phyloP scores from a whole-genome alignment of 2,113 vertebrate species.

The Globicephala melas region DNA sequence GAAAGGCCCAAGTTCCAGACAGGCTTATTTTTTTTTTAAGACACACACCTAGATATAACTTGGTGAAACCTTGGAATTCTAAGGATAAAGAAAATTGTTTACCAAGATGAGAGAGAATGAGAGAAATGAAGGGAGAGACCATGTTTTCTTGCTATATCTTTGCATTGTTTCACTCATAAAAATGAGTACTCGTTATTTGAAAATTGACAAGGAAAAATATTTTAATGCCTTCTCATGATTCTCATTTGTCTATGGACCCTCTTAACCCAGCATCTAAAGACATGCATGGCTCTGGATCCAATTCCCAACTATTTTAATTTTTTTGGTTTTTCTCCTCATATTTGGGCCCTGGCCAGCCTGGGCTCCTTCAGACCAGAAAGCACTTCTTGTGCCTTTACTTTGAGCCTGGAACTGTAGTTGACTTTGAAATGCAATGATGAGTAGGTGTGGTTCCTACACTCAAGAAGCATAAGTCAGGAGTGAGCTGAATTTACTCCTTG shows the following conservation, averaged over 20 bases:
- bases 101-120: not conserved
- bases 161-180: not conserved
- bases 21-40: not conserved
- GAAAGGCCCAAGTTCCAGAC: not conserved
- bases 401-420: not conserved
- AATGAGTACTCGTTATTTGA: not conserved
- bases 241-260: not conserved
- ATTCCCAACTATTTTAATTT: not conserved
- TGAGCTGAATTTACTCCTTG: not conserved
- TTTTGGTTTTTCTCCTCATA: not conserved
- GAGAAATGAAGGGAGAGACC: not conserved
- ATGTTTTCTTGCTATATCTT: not conserved
- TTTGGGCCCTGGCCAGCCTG: not conserved
- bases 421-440: not conserved
- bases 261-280: not conserved
- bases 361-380: not conserved
- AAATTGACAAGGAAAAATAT: not conserved
- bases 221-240: not conserved
- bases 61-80: not conserved
- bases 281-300: not conserved
- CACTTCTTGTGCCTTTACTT: not conserved
- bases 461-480: rapidly evolving
- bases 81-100: not conserved
- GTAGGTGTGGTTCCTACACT: not conserved
- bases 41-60: not conserved